These are phyloP conservation scores for Leptocoma aspasia DNA, from an alignment of 2,113 vertebrate species.

Conservation along the genomic window DNA sequence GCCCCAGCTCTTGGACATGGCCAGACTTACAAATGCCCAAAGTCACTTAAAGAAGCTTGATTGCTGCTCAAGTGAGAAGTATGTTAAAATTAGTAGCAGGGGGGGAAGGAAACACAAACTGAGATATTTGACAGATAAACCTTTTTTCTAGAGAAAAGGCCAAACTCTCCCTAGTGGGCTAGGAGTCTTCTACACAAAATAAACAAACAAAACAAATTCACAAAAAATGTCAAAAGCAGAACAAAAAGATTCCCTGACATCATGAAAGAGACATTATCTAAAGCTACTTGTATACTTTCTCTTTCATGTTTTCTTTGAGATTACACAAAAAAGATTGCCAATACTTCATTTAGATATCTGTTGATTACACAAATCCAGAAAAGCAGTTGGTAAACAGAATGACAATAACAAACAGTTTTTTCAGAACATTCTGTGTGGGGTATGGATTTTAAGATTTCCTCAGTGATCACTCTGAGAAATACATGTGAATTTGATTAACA, in stretches of 20 bases:
- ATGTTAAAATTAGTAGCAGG: neutral
- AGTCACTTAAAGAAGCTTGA: neutral
- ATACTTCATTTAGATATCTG: neutral
- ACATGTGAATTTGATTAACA: neutral
- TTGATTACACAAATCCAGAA: constrained; percentile 9
- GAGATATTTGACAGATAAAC: neutral
- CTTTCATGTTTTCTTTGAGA: neutral
- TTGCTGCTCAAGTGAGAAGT: neutral
- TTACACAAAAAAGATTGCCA: neutral
- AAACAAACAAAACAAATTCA: neutral
- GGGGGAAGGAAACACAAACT: neutral
- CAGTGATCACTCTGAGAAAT: neutral
- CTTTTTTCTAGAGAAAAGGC: neutral
- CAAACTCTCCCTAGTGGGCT: neutral
- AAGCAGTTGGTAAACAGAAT: neutral
- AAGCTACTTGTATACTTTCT: neutral
- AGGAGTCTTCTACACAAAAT: neutral
- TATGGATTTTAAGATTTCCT: neutral
- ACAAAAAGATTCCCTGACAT: neutral
- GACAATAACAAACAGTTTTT: neutral
- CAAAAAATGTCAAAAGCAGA: neutral
- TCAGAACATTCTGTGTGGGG: neutral
- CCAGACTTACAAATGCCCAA: too few species aligned
- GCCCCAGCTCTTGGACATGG: rapidly evolving
- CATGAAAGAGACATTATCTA: neutral